Percentiles rank a stretch among this genome's conserved stretches.
phyloP scores from a whole-genome alignment of 2,797 vertebrate genomes.

The Thalassophryne amazonica region DNA sequence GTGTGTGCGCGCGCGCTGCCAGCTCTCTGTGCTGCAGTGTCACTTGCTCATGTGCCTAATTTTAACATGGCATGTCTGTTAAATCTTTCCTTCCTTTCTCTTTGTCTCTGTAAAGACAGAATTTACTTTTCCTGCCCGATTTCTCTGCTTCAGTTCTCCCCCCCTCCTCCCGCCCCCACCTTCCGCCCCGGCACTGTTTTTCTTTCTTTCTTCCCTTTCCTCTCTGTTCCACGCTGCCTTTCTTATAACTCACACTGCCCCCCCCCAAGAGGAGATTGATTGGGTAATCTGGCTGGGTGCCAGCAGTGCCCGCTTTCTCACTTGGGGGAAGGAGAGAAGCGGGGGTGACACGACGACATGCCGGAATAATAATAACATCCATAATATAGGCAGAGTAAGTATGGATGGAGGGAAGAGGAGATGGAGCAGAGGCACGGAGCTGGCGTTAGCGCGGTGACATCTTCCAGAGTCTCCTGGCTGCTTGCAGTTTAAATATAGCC shows the following conservation, averaged over 20 bases:
- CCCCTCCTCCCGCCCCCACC: conserved; percentile 21
- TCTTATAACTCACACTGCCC: conserved; percentile 17
- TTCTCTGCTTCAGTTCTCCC: conserved; percentile 47
- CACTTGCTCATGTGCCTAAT: conserved; percentile 43
- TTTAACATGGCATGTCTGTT: conserved; percentile 28
- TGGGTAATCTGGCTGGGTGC: conserved; percentile 79
- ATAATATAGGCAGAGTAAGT: conserved; percentile 64
- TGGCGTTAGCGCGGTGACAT: conserved; percentile 36
- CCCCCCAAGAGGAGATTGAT: conserved; percentile 73
- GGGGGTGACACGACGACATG: conserved; percentile 73
- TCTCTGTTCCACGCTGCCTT: conserved; percentile 1
- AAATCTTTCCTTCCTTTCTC: conserved; percentile 19
- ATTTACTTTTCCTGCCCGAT: conserved; percentile 48
- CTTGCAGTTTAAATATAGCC: conserved; percentile 45
- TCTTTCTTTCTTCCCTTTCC: conserved; percentile 5
- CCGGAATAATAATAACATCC: conserved; percentile 74
- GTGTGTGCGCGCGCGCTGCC: neutral
- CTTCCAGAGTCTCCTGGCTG: conserved; percentile 31
- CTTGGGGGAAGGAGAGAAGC: conserved; percentile 73
- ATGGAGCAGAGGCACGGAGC: conserved; percentile 24
- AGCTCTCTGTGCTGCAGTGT: conserved; percentile 20
- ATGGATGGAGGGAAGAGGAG: conserved; percentile 47
- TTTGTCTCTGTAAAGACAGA: conserved; percentile 35
- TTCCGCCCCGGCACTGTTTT: neutral
- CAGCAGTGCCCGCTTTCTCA: conserved; percentile 71